phyloP scores from a whole-genome alignment of 2,113 vertebrate species.

The Sceloporus undulatus region DNA sequence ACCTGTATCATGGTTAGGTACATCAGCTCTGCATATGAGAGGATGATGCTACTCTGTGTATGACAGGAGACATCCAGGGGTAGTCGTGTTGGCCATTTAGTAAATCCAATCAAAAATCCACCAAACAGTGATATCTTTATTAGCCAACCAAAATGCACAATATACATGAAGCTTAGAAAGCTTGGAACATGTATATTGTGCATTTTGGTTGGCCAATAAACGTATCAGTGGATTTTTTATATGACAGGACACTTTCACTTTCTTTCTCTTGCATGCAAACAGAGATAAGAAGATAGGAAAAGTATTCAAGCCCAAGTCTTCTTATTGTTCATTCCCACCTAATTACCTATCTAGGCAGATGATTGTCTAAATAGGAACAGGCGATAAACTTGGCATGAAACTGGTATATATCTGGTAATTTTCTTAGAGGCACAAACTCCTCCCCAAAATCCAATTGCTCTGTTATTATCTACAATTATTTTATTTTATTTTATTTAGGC shows the following conservation, averaged over 20 bases:
- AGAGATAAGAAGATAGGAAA: not conserved
- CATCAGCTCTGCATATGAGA: not conserved
- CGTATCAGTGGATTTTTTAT: too few relatives aligned
- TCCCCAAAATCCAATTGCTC: conserved; percentile 60
- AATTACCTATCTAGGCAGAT: not conserved
- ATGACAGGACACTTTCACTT: not conserved
- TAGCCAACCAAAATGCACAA: too few relatives aligned
- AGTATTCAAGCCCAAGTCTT: not conserved
- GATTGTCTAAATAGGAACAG: not conserved
- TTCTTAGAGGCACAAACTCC: conserved; percentile 71
- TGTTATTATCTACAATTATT: conserved; percentile 67
- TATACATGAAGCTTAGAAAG: too few relatives aligned
- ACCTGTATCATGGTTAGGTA: not conserved
- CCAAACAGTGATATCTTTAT: too few relatives aligned
- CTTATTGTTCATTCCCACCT: not conserved
- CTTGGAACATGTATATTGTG: too few relatives aligned
- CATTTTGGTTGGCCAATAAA: too few relatives aligned
- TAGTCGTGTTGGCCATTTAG: too few relatives aligned
- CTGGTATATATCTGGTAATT: conserved; percentile 67
- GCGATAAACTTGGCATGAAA: conserved; percentile 69
- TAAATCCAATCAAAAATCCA: too few relatives aligned
- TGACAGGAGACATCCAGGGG: not conserved
- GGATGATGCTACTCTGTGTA: not conserved
- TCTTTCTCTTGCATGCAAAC: not conserved
- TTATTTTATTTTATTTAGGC: not conserved